phyloP scores from a whole-genome alignment of 2,797 vertebrate genomes.

The Melanotaenia parkinsoni region DNA sequence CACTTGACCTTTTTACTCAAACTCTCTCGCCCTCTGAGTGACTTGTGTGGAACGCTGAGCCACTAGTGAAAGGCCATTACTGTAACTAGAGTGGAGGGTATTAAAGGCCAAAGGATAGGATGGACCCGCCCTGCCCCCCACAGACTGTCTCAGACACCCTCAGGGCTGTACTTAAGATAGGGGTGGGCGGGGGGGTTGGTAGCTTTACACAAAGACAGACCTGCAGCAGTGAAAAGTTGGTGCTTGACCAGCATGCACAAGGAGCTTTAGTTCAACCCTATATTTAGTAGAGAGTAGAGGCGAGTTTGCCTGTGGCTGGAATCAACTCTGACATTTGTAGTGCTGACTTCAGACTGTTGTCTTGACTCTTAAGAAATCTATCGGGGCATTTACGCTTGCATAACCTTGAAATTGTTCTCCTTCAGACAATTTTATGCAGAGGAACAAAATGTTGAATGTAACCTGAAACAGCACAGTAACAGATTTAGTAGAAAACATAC shows the following conservation, averaged over 20 bases:
- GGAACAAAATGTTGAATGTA: not conserved
- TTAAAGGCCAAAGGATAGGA: constrained; percentile 84
- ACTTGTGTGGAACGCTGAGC: constrained; percentile 58
- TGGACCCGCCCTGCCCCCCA: constrained; percentile 34
- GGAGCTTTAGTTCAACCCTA: constrained; percentile 39
- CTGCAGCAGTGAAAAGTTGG: constrained; percentile 22
- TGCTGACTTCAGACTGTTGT: constrained; percentile 58
- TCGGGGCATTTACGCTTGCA: not conserved
- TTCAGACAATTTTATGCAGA: constrained; percentile 2
- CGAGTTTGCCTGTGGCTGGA: constrained; percentile 36
- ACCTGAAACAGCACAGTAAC: not conserved
- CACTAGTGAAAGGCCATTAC: constrained; percentile 78
- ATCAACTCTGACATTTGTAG: constrained; percentile 78
- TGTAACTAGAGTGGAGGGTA: constrained; percentile 84
- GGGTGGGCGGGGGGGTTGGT: constrained; percentile 36
- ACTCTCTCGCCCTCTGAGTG: constrained; percentile 54
- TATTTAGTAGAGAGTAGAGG: constrained; percentile 70
- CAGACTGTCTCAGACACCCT: constrained; percentile 13
- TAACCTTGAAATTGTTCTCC: constrained; percentile 4
- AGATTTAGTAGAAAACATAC: not conserved
- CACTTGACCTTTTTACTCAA: constrained; percentile 71
- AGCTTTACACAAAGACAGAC: constrained; percentile 56
- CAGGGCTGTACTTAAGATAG: constrained; percentile 63
- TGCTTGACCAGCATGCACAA: constrained; percentile 9
- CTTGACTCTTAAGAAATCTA: constrained; percentile 11